phyloP scores from a whole-genome alignment of 2,797 vertebrate genomes.

The Erpetoichthys calabaricus region DNA sequence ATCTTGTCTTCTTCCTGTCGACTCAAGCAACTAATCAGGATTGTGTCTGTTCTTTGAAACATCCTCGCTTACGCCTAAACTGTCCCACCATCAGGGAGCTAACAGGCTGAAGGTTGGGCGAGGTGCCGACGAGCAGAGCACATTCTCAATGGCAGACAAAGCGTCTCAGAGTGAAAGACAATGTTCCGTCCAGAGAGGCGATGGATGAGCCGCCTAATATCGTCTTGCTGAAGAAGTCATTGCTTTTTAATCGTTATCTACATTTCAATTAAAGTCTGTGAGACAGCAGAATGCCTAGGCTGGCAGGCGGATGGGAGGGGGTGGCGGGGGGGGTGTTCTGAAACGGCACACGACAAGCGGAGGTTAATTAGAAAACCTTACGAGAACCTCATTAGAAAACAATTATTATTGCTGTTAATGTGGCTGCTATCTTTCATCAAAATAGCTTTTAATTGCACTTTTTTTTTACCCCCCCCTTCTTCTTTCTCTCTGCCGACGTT shows the following conservation, averaged over 20 bases:
- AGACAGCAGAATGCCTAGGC: background rate
- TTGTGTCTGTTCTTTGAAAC: no score
- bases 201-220: no score
- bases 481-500: background rate
- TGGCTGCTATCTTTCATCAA: constrained; percentile 4
- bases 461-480: background rate
- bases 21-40: no score
- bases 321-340: background rate
- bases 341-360: constrained; percentile 3
- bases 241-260: background rate
- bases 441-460: background rate
- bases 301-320: background rate
- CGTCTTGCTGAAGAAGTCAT: background rate
- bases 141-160: no score
- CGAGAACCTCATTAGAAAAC: background rate
- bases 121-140: no score
- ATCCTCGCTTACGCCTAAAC: no score
- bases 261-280: background rate
- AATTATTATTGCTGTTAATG: constrained; percentile 7
- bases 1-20: no score
- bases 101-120: no score
- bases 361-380: constrained; percentile 1
- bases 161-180: no score
- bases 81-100: no score
- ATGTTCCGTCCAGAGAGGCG: no score